phyloP scores from a whole-genome alignment of 37 sponge, comb jelly and placozoan species.

The Oscarella lobularis region DNA sequence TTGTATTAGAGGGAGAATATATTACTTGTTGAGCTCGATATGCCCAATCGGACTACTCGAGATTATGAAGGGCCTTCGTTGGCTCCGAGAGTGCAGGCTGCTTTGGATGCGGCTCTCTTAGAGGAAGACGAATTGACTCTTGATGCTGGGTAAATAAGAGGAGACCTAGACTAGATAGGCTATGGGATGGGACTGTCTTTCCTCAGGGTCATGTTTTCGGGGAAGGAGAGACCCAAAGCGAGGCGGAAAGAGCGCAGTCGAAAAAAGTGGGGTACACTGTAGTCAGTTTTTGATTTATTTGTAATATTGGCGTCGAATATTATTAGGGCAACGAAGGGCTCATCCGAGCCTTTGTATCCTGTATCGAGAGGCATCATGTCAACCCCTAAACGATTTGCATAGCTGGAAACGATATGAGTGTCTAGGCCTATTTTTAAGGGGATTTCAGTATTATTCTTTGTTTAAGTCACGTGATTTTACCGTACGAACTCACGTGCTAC shows the following conservation, averaged over 20 bases:
- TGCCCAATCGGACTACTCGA: conserved; percentile 81
- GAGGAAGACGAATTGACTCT: conserved; percentile 78
- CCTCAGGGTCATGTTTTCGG: too few species aligned
- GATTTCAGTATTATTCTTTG: too few species aligned
- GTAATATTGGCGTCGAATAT: background rate
- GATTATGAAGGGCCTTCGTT: conserved; percentile 84
- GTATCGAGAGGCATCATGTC: background rate
- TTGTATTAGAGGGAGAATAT: conserved; percentile 34
- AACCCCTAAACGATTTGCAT: background rate
- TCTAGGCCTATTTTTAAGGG: too few species aligned
- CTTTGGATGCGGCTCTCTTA: conserved; percentile 56
- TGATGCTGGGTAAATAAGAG: conserved; percentile 50
- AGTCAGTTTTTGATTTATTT: background rate
- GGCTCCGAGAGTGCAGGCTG: conserved; percentile 67
- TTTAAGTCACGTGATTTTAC: too few species aligned
- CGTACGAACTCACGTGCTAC: too few species aligned
- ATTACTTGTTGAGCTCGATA: conserved; percentile 72
- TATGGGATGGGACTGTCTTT: too few species aligned
- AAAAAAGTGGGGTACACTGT: too few species aligned
- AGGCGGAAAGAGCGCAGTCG: background rate
- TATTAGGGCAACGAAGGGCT: background rate
- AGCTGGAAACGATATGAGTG: too few species aligned
- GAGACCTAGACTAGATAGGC: too few species aligned
- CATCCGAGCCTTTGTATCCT: background rate
- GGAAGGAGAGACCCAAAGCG: background rate